Conservation (phyloP, 1,140 invertebrate genomes). For the Dolichoris vasculosae region DNA sequence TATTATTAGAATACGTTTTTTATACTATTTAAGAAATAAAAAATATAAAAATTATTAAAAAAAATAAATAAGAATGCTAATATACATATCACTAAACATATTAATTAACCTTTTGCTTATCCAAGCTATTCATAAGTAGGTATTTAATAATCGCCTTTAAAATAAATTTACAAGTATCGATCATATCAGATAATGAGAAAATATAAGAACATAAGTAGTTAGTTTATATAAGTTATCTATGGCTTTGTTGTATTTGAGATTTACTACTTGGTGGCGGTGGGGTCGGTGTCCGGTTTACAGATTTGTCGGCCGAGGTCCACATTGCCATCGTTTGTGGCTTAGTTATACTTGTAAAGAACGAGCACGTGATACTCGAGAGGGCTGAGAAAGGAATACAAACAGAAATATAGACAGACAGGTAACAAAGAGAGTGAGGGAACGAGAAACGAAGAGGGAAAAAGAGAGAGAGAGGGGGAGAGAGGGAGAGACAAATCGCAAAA, state of each 20-base stretch:
- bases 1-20: too few relatives aligned
- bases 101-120: too few relatives aligned
- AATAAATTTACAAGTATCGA: too few relatives aligned
- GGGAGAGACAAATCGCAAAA: slow-evolving; percentile 53
- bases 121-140: too few relatives aligned
- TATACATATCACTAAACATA: too few relatives aligned
- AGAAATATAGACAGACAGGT: background rate
- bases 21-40: too few relatives aligned
- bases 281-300: slow-evolving; percentile 60
- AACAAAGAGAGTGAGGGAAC: background rate
- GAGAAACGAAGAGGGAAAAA: slow-evolving; percentile 33
- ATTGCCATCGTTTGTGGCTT: slow-evolving; percentile 19
- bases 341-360: background rate
- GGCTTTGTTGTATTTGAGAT: background rate
- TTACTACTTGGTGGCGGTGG: slow-evolving; percentile 1
- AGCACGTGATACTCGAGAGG: background rate
- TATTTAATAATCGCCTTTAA: too few relatives aligned
- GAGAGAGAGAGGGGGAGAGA: slow-evolving; percentile 6
- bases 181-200: background rate
- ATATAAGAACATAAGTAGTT: background rate
- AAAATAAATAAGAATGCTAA: too few relatives aligned
- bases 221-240: background rate
- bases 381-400: background rate
- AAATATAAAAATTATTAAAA: too few relatives aligned
- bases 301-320: slow-evolving; percentile 53